Base-by-base conservation (phyloP, 2,113 vertebrate species). In the Canis aureus region DNA sequence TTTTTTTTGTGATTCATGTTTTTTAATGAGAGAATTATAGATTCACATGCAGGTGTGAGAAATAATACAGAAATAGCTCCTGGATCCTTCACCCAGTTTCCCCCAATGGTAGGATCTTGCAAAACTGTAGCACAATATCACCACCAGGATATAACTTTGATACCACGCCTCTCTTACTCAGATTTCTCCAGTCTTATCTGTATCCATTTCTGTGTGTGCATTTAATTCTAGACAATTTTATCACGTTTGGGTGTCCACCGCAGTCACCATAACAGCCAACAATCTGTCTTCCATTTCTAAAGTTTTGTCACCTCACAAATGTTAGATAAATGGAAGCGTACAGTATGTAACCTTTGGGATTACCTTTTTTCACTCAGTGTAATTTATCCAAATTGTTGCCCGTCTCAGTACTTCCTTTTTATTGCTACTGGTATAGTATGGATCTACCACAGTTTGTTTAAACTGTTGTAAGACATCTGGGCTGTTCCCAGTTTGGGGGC, bases 11-110 rank as follows among this genome's bases (percentile, higher is more conserved):
- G 49, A 27, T 51, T 92, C n/a, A 71, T 60, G 6, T 71, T 57
- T 67, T 88, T 81, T 88, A 91, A 71, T 87, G n/a, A 86, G 16
- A 12, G 69, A 78, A 78, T 66, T 96, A 32, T 95, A 67, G 59
- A 67, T 67, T 60, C 49, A 73, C 43, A 64, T 35, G 27, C 32
- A 57, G 11, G 76, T 74, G 17, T 96, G 59, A 67, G 8, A 76
- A 89, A 67, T 88, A 89, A 66, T 67, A 59, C 8, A 71, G 35
- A 92, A 74, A 91, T 15, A 83, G 59, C 32, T 8, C 19, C 6
- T 67, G 29, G 43, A 89, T 25, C 25, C 53, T 67, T 89, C 53
- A 59, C 35, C 29, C 51, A 8, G 6, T 49, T 80, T 86, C 38
- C 62, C 29, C n/a, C 29, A 23, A 4, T 32, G 17, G 53, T 79